These are phyloP conservation scores for Margaritifera margaritifera DNA, from an alignment of 2,888 invertebrate genomes.

Conservation along the genomic window DNA sequence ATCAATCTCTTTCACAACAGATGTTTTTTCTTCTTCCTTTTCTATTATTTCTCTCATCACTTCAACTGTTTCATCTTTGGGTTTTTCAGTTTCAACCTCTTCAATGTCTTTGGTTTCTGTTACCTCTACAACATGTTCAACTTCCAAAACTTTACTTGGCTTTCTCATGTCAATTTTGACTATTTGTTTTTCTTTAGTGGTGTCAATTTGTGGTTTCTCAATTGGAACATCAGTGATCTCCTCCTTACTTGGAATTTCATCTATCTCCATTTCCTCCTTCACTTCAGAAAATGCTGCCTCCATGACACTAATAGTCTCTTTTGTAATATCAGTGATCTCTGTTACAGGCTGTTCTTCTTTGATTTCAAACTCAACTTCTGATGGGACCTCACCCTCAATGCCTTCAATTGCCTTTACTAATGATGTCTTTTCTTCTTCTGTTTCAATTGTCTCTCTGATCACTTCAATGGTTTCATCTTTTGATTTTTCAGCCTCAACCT, in stretches of 20 bases:
- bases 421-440: constrained; percentile 29
- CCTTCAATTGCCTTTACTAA: constrained; percentile 15
- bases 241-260: constrained; percentile 13
- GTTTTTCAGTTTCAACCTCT: constrained; percentile 24
- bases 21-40: constrained; percentile 13
- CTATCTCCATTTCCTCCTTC: constrained; percentile 15
- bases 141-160: not conserved
- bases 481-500: constrained; percentile 31
- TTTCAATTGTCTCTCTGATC: constrained; percentile 26
- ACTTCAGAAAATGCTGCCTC: constrained; percentile 13
- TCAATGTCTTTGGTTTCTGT: constrained; percentile 2
- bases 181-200: not conserved
- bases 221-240: constrained; percentile 20
- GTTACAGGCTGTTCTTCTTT: constrained; percentile 6
- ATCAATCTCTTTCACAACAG: constrained; percentile 17
- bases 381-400: constrained; percentile 7
- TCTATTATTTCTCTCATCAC: constrained; percentile 19
- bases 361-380: constrained; percentile 18
- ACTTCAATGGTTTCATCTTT: constrained; percentile 36
- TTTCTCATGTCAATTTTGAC: constrained; percentile 11
- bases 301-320: not conserved
- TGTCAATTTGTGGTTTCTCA: constrained; percentile 15
- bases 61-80: constrained; percentile 20
- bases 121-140: constrained; percentile 8
- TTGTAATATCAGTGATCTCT: not conserved